Evolutionary conservation across 1,140 invertebrate species (phyloP).

Genomic region (Listronotus bonariensis): DNA sequence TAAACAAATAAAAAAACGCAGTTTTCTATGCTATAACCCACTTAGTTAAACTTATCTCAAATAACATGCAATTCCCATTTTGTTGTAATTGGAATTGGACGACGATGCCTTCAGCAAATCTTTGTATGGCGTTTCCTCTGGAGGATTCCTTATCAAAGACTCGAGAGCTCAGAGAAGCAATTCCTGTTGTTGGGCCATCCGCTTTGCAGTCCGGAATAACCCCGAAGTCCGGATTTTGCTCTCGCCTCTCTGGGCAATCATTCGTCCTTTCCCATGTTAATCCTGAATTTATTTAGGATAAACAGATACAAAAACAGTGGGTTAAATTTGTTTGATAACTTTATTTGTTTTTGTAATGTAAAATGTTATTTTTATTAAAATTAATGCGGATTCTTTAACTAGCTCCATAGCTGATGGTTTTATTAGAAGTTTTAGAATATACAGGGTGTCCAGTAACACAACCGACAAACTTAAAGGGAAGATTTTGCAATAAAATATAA

Average conservation of each 20-base stretch:
- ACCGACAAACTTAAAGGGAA: too few species aligned
- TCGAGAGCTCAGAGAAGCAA: slow-evolving; percentile 35
- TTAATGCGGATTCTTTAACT: too few species aligned
- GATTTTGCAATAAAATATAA: too few species aligned
- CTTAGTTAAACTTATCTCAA: neutral
- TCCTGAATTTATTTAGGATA: slow-evolving; percentile 41
- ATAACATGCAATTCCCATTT: slow-evolving; percentile 17
- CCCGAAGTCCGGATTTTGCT: slow-evolving; percentile 29
- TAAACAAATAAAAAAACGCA: too few species aligned
- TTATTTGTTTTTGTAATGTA: neutral
- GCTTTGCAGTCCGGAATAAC: slow-evolving; percentile 29
- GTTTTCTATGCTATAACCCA: too few species aligned
- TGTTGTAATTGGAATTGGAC: slow-evolving; percentile 22
- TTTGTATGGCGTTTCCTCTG: slow-evolving; percentile 28
- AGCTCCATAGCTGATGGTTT: too few species aligned
- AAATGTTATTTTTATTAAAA: neutral
- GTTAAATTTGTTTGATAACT: neutral
- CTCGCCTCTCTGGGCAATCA: slow-evolving; percentile 40
- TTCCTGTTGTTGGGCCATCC: slow-evolving; percentile 32
- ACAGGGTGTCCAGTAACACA: too few species aligned
- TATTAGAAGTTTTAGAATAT: too few species aligned
- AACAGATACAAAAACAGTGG: slow-evolving; percentile 24
- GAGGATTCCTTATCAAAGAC: slow-evolving; percentile 39
- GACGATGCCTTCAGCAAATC: slow-evolving; percentile 8
- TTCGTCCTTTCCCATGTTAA: slow-evolving; percentile 45